Conservation (phyloP, 2,888 invertebrate genomes). For the Tipula vernalis region DNA sequence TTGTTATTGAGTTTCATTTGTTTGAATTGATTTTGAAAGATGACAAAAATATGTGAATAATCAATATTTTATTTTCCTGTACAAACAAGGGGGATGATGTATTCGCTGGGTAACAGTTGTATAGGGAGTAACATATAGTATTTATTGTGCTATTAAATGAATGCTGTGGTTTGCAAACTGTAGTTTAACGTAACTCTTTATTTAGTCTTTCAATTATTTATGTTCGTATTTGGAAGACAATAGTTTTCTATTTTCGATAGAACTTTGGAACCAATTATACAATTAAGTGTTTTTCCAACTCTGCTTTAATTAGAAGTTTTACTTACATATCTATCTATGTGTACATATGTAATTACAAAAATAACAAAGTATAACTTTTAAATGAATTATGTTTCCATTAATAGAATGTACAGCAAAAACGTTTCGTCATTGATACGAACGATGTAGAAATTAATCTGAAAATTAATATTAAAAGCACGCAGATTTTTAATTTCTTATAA, state of each 20-base stretch:
- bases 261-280: not conserved
- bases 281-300: not conserved
- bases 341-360: not conserved
- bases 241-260: too few relatives aligned
- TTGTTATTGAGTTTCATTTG: not conserved
- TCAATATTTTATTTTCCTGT: not conserved
- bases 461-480: not conserved
- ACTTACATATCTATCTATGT: not conserved
- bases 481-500: not conserved
- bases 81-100: not conserved
- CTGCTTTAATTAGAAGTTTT: not conserved
- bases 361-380: not conserved
- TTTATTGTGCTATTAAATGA: too few relatives aligned
- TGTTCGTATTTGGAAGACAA: not conserved
- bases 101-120: not conserved
- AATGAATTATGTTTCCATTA: not conserved
- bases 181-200: not conserved
- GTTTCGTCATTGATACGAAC: not conserved
- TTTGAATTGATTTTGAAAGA: constrained; percentile 4
- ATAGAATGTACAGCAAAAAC: not conserved
- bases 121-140: too few relatives aligned
- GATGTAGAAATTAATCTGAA: not conserved
- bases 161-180: not conserved
- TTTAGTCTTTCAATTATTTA: not conserved
- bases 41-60: not conserved